These are phyloP conservation scores for Pterocles orientalis DNA, from an alignment of 2,113 vertebrate species.

Conservation along the genomic window DNA sequence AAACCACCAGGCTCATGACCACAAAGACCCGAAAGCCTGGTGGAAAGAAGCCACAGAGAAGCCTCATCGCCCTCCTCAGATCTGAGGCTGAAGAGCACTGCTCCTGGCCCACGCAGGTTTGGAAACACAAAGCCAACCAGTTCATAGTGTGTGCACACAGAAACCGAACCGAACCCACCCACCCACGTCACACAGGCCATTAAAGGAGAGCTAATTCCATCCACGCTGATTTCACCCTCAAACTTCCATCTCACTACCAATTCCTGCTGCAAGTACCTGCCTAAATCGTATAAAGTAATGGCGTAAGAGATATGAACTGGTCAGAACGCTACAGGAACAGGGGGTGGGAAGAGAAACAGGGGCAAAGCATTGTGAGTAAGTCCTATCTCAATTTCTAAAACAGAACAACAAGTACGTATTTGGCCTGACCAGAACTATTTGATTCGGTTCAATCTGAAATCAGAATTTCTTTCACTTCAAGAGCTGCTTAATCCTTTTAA, in stretches of 20 bases:
- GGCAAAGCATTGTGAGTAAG: background rate
- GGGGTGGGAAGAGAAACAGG: background rate
- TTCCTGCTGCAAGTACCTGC: background rate
- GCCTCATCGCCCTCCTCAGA: background rate
- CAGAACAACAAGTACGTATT: background rate
- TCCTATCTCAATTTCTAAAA: background rate
- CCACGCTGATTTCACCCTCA: background rate
- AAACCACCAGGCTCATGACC: background rate
- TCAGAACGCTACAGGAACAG: background rate
- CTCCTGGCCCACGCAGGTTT: background rate
- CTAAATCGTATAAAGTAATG: background rate
- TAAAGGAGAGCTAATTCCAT: background rate
- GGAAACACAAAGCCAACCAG: background rate
- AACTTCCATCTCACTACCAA: background rate
- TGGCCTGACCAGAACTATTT: background rate
- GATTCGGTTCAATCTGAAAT: background rate
- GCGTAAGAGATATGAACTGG: background rate
- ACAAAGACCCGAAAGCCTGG: background rate
- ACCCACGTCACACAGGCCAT: background rate
- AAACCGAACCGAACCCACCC: background rate
- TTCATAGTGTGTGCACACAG: fast-evolving
- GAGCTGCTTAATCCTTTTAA: background rate
- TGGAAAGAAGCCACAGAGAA: background rate
- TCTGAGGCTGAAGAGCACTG: background rate
- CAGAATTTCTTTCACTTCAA: background rate